Base-by-base conservation (phyloP, 2,888 invertebrate genomes). In the Holacanthella duospinosa region DNA sequence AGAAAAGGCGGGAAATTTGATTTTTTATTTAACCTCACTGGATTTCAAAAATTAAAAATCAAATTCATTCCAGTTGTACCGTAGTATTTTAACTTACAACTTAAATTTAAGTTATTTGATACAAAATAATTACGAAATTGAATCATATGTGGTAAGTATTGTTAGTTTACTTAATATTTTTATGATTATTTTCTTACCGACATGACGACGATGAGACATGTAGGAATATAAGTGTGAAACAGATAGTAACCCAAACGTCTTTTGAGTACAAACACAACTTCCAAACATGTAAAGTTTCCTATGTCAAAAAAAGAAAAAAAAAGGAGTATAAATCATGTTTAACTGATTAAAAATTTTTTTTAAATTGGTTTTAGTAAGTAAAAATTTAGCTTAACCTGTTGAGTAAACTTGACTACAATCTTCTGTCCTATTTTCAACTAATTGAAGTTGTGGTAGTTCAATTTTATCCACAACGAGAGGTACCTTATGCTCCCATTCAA, bases 371-470 rank as follows among this genome's bases (percentile, higher is more conserved):
- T n/a, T n/a, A n/a, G n/a, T n/a, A n/a, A n/a, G n/a, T n/a, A n/a
- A 53, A 36, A 29, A 9, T 24, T 25, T 28, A 48, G 44, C 67
- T 75, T 77, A 76, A 88, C 88, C 89, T 74, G 92, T 93, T 44
- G 92, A 91, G 77, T 93, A 93, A 62, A 90, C 89, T 77, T 93
- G 91, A 1, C 91, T 90, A 76, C 93, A 93, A 77, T 93, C 92
- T 54, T 89, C 91, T 0, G 91, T 92, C 73, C 86, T 85, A 77
- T 91, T 92, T 78, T 89, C 88, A 44, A 90, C 88, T 74, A 93
- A 82, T 74, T 86, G 85, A 73, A 93, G 81, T 76, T 93, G 93
- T 0, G 93, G 93, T 74, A 94, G 79, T 78, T 93, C 91, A 66
- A 93, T 92, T 77, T 90, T 86, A 75, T 88, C 87, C 28, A 93